Evolutionary conservation across 2,113 vertebrate species (phyloP).

Genomic region (Hoplias malabaricus): DNA sequence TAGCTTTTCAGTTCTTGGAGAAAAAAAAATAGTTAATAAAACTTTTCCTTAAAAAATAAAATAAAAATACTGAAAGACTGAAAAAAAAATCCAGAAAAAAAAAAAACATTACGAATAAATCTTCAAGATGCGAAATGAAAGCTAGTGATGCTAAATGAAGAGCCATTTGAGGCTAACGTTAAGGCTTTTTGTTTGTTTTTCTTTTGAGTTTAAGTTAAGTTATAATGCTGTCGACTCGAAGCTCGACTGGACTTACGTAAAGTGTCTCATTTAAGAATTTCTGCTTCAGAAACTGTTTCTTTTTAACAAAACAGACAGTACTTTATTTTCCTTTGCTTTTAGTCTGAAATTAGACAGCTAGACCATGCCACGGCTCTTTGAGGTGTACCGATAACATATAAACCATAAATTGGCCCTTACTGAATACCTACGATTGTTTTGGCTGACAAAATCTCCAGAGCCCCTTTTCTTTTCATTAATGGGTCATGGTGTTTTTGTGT

Average conservation of each 20-base stretch:
- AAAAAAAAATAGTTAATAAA: conserved; percentile 6
- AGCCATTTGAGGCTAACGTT: conserved; percentile 13
- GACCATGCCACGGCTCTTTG: background rate
- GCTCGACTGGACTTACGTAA: background rate
- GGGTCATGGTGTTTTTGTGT: background rate
- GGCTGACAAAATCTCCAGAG: background rate
- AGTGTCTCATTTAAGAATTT: conserved; percentile 20
- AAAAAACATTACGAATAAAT: background rate
- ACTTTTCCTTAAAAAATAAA: conserved; percentile 21
- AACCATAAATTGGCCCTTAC: background rate
- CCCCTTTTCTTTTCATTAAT: background rate
- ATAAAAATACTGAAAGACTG: background rate
- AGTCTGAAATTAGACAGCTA: background rate
- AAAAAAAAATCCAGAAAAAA: background rate
- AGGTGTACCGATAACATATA: background rate
- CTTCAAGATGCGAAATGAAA: conserved; percentile 6
- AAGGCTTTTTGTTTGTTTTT: background rate
- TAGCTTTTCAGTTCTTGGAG: conserved; percentile 16
- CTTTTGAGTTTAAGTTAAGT: conserved; percentile 6
- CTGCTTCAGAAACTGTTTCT: conserved; percentile 23
- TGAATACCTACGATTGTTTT: background rate
- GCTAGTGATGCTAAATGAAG: conserved; percentile 28
- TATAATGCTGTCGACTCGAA: conserved; percentile 10
- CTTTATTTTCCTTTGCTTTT: background rate
- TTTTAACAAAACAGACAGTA: background rate